A percentile compares a stretch with the other conserved stretches of the same genome.
Evolutionary conservation across 2,888 invertebrate genomes (phyloP).

Genomic region (Frankliniella intonsa): DNA sequence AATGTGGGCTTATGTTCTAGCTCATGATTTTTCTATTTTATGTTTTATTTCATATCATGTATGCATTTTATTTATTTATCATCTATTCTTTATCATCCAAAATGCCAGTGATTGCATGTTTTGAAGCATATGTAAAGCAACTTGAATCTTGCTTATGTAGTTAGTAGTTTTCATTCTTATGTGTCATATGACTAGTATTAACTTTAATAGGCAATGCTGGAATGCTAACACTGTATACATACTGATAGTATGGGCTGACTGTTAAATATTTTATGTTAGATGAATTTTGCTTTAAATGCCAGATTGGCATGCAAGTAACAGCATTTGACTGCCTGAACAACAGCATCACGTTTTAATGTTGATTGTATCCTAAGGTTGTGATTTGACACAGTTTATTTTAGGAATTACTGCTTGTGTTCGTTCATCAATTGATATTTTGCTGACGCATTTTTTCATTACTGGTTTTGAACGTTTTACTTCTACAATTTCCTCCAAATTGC

Average conservation of each 20-base stretch:
- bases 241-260: neutral
- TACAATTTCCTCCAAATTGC: neutral
- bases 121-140: neutral
- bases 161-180: neutral
- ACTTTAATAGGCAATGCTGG: neutral
- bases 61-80: neutral
- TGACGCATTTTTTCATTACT: too few species aligned
- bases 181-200: constrained; percentile 17
- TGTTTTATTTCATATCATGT: neutral
- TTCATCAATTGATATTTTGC: constrained; percentile 16
- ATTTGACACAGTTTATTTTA: neutral
- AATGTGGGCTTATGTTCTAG: too few species aligned
- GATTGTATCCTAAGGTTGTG: neutral
- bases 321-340: neutral
- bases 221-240: neutral
- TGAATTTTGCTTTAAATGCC: neutral
- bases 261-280: neutral
- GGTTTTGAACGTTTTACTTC: too few species aligned
- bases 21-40: neutral
- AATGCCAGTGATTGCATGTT: neutral
- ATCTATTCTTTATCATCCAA: too few species aligned
- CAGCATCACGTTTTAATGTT: neutral
- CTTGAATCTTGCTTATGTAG: neutral
- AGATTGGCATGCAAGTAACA: neutral
- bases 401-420: constrained; percentile 4